Percentiles rank a stretch among this genome's conserved stretches.
Conservation (phyloP, 1,140 invertebrate species). For the Cylas formicarius region DNA sequence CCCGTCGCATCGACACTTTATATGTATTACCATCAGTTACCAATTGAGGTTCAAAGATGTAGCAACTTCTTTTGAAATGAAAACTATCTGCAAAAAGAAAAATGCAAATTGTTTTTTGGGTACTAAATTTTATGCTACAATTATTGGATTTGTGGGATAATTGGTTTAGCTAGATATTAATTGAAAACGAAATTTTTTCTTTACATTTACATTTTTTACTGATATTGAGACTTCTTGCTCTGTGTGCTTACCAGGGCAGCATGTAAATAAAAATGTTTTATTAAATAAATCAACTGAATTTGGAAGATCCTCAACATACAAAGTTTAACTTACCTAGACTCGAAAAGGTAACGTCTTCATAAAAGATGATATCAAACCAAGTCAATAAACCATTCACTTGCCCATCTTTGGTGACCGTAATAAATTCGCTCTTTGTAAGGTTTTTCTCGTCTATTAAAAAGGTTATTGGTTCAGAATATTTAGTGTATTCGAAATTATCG, state of each 20-base stretch:
- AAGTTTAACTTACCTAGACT: constrained; percentile 11
- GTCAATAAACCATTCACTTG: constrained; percentile 21
- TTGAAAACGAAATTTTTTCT: neutral
- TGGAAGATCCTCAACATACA: neutral
- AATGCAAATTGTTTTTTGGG: too few species aligned
- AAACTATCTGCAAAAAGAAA: constrained; percentile 10
- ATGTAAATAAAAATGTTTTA: neutral
- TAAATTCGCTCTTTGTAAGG: constrained; percentile 12
- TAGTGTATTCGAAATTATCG: constrained; percentile 19
- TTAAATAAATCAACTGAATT: neutral
- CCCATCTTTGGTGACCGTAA: constrained; percentile 20
- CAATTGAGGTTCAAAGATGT: constrained; percentile 9
- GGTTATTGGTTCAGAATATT: constrained; percentile 19
- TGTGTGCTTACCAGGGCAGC: too few species aligned
- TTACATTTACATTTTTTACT: constrained; percentile 3
- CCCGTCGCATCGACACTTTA: constrained; percentile 13
- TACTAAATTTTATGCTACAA: too few species aligned
- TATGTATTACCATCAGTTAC: constrained; percentile 12
- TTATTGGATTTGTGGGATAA: too few species aligned
- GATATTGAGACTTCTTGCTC: too few species aligned
- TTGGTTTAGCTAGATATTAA: neutral
- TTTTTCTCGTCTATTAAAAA: constrained; percentile 18
- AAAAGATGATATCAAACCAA: constrained; percentile 22
- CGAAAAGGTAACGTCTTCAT: constrained; percentile 15
- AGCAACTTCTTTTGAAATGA: constrained; percentile 15